Evolutionary conservation across 2,113 vertebrate species (phyloP).

Genomic region (Mirounga angustirostris): DNA sequence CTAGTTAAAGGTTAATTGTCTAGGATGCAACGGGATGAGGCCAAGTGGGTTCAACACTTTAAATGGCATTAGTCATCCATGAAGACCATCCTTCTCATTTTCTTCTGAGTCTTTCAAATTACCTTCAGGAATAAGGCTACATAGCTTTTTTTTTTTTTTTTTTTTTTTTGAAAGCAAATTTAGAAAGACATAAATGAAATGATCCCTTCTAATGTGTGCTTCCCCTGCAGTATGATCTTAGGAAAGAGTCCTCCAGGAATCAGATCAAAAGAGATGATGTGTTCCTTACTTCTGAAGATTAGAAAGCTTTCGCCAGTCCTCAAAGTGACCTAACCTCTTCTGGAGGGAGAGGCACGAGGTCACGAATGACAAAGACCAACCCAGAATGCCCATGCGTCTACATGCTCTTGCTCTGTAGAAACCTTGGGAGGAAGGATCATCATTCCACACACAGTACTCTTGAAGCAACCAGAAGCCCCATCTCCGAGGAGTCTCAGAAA

Average conservation of each 20-base stretch:
- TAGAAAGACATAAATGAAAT: neutral
- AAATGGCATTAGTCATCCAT: neutral
- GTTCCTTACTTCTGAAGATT: constrained; percentile 35
- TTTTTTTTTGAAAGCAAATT: constrained; percentile 9
- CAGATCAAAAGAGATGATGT: neutral
- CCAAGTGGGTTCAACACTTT: neutral
- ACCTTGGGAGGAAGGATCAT: neutral
- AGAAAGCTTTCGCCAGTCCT: neutral
- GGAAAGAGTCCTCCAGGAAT: neutral
- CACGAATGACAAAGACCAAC: neutral
- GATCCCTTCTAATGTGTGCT: neutral
- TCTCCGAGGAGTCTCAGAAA: neutral
- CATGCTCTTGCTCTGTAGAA: neutral
- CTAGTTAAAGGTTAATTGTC: neutral
- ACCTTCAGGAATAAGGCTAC: neutral
- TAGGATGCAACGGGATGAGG: neutral
- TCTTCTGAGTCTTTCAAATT: constrained; percentile 17
- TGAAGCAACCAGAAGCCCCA: neutral
- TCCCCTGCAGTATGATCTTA: neutral
- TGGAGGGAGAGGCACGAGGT: neutral
- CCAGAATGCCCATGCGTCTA: neutral
- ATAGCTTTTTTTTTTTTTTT: neutral
- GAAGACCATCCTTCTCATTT: constrained; percentile 29
- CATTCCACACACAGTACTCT: neutral
- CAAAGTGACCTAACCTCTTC: neutral